These are phyloP conservation scores for Ormyrus nitidulus DNA, from an alignment of 2,888 invertebrate species.

Conservation along the genomic window DNA sequence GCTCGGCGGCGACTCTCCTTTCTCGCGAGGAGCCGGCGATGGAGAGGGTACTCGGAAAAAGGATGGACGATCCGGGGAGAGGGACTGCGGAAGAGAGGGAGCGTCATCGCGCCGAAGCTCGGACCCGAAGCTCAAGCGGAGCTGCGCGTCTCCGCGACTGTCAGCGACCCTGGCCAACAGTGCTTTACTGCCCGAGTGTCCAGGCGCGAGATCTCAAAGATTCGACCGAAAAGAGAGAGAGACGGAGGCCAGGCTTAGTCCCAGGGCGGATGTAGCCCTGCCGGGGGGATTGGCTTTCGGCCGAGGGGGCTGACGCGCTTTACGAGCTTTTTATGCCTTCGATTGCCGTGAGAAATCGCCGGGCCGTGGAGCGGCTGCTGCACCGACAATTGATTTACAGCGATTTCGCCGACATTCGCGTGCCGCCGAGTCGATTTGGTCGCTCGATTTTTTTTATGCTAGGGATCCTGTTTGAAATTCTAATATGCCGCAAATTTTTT, in stretches of 20 bases:
- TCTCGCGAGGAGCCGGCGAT: conserved; percentile 16
- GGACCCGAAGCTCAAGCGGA: background rate
- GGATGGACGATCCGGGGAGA: background rate
- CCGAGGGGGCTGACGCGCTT: background rate
- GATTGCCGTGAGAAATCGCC: background rate
- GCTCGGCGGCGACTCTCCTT: conserved; percentile 38
- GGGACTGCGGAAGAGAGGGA: background rate
- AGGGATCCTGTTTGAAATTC: too few relatives aligned
- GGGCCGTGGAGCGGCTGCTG: too few relatives aligned
- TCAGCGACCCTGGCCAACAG: conserved; percentile 58
- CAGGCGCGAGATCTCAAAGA: too few relatives aligned
- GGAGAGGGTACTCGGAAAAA: background rate
- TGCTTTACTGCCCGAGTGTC: conserved; percentile 42
- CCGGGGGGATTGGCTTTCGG: background rate
- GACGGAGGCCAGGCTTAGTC: too few relatives aligned
- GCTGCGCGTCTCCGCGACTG: conserved; percentile 55
- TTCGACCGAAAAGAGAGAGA: too few relatives aligned
- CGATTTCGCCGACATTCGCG: too few relatives aligned
- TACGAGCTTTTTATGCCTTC: background rate
- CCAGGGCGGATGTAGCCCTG: too few relatives aligned
- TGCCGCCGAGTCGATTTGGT: too few relatives aligned
- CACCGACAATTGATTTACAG: too few relatives aligned
- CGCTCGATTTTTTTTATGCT: too few relatives aligned
- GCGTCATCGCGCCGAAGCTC: background rate
- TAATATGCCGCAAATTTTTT: too few relatives aligned